phyloP scores from a whole-genome alignment of 2,113 vertebrate species.

The Cyphomyrus plagiostoma region DNA sequence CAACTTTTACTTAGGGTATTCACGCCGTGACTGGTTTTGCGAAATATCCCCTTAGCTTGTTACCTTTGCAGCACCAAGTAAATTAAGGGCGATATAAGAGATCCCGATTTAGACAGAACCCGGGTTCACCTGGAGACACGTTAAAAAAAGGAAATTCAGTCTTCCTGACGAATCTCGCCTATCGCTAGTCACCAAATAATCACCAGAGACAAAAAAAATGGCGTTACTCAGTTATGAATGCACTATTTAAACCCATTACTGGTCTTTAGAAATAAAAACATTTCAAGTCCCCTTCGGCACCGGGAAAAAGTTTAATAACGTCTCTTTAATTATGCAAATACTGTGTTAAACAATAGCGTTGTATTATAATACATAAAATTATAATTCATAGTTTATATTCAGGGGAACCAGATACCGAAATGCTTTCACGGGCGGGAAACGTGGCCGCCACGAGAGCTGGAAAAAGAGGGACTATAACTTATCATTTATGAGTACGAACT shows the following conservation, averaged over 20 bases:
- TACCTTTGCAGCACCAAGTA: neutral
- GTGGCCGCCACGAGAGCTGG: neutral
- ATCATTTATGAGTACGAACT: neutral
- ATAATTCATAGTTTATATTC: neutral
- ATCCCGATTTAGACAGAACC: neutral
- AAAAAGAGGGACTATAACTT: neutral
- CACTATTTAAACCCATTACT: neutral
- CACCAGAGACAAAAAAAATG: neutral
- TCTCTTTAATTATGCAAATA: neutral
- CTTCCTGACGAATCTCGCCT: neutral
- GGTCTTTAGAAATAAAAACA: neutral
- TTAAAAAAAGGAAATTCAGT: neutral
- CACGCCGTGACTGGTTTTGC: neutral
- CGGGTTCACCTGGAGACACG: neutral
- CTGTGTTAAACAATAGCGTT: neutral
- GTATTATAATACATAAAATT: neutral
- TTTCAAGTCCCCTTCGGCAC: neutral
- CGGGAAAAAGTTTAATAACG: neutral
- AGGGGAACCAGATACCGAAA: neutral
- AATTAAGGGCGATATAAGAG: neutral
- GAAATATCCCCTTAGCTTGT: neutral
- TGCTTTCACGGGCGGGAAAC: neutral
- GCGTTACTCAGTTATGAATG: neutral
- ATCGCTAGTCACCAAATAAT: neutral
- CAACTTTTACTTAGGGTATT: neutral